Percentiles rank a stretch among this genome's conserved stretches.
These are phyloP conservation scores for Momotus momota DNA, from an alignment of 2,797 vertebrate species.

Conservation along the genomic window DNA sequence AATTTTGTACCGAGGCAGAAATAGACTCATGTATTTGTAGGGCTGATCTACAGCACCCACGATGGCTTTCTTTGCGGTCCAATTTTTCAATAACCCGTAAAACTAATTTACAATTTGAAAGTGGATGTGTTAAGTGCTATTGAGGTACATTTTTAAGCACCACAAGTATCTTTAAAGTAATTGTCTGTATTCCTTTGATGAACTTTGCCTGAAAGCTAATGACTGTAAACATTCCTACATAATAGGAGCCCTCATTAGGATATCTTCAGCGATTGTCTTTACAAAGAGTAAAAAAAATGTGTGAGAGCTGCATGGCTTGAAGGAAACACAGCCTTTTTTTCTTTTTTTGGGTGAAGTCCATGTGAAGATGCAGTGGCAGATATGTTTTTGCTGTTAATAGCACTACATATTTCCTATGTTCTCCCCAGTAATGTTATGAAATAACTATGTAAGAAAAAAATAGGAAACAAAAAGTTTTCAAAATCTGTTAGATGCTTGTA, in stretches of 20 bases:
- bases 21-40: not conserved
- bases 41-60: not conserved
- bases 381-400: not conserved
- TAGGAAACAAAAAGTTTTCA: not conserved
- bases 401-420: not conserved
- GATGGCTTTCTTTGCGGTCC: not conserved
- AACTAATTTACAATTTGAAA: constrained; percentile 7
- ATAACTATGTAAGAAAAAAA: not conserved
- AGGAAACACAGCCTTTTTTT: not conserved
- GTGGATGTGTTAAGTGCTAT: not conserved
- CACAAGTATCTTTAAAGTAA: not conserved
- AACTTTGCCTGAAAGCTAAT: constrained; percentile 43
- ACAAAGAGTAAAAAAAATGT: not conserved
- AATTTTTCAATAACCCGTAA: not conserved
- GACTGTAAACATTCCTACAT: constrained; percentile 52
- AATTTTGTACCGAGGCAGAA: not conserved
- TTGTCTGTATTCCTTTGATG: constrained; percentile 50
- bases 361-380: not conserved
- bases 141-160: not conserved
- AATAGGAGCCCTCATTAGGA: constrained; percentile 37
- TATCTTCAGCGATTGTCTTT: not conserved
- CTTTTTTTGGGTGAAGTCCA: not conserved
- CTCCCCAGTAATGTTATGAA: not conserved
- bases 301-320: not conserved
- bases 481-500: not conserved